These are phyloP conservation scores for Acanthurus leucopareius DNA, from an alignment of 2,797 vertebrate species.

Conservation along the genomic window DNA sequence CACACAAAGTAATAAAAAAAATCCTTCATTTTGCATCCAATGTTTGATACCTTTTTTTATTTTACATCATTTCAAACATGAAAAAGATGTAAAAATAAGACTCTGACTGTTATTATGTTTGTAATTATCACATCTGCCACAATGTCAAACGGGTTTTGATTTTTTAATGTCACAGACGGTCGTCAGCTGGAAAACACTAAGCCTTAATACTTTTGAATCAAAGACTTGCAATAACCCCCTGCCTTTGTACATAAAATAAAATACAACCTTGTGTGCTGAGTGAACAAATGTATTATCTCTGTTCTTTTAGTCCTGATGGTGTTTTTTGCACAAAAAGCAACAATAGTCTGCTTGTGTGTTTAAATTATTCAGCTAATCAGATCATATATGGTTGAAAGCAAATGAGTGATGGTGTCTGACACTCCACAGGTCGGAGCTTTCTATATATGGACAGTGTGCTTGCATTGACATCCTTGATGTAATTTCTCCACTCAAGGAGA, in stretches of 20 bases:
- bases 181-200: slow-evolving; percentile 26
- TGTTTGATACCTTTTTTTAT: slow-evolving; percentile 12
- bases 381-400: slow-evolving; percentile 19
- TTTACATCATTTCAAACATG: background rate
- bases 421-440: slow-evolving; percentile 61
- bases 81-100: background rate
- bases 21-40: background rate
- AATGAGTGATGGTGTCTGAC: slow-evolving; percentile 53
- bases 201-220: slow-evolving; percentile 49
- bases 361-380: slow-evolving; percentile 33
- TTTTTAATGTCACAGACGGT: slow-evolving; percentile 8
- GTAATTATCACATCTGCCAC: slow-evolving; percentile 8
- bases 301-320: background rate
- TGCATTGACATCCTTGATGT: slow-evolving; percentile 71
- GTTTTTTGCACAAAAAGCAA: background rate
- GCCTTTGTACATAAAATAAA: slow-evolving; percentile 71
- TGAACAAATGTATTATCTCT: background rate
- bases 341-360: background rate
- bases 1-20: background rate
- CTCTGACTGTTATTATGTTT: slow-evolving; percentile 20
- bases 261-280: slow-evolving; percentile 41
- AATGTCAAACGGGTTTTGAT: background rate
- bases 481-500: slow-evolving; percentile 74
- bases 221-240: slow-evolving; percentile 38
- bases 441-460: slow-evolving; percentile 49